Conservation (phyloP, 2,113 vertebrate species). For the Callithrix jacchus region DNA sequence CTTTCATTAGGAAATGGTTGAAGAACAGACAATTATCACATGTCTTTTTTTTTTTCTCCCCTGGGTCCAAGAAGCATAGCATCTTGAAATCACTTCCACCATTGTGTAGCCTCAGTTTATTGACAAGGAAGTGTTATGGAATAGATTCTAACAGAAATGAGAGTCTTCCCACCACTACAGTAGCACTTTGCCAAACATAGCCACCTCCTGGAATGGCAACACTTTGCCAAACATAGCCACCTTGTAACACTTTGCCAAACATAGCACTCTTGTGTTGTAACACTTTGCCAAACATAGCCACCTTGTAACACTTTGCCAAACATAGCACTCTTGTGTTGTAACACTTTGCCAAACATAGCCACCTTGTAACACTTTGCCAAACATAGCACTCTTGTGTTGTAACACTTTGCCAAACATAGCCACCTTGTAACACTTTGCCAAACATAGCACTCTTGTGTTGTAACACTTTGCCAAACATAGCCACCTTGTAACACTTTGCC, state of each 20-base stretch:
- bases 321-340: too few species aligned
- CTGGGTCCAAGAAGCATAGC: neutral
- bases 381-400: too few species aligned
- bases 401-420: neutral
- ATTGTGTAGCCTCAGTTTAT: neutral
- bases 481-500: neutral
- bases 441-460: too few species aligned
- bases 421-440: neutral
- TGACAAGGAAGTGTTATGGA: neutral
- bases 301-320: neutral
- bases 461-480: neutral
- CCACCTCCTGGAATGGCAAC: fast-evolving
- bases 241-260: neutral
- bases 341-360: neutral
- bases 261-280: too few species aligned
- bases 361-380: neutral
- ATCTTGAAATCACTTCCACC: neutral
- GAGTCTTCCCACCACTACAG: neutral
- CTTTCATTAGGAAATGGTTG: neutral
- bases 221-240: neutral
- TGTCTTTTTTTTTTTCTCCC: neutral
- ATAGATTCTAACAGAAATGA: neutral
- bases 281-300: neutral
- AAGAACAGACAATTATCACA: neutral
- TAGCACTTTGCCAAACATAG: neutral